Base-by-base conservation (phyloP, 2,113 vertebrate species). In the Sinocyclocheilus anshuiensis region DNA sequence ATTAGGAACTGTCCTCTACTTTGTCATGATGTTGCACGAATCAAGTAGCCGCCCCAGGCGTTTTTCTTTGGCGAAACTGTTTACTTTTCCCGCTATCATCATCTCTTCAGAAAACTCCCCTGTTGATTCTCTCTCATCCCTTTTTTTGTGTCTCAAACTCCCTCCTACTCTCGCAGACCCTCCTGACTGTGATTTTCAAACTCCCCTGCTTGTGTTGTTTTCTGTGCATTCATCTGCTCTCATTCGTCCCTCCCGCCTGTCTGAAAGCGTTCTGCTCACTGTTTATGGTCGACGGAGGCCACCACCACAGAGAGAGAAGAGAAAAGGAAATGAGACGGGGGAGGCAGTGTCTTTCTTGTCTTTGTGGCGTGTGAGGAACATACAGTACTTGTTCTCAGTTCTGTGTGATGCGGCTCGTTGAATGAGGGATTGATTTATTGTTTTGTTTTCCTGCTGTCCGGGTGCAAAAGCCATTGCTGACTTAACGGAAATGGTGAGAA, bases 351-450 rank as follows among this genome's bases (percentile, higher is more conserved):
- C 36, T 76, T 53, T 61, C n/a, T n/a, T 77, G 53, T 61, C 65
- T 63, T 77, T 57, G 63, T 77, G 53, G 71, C 50, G 5, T 86
- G 67, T 72, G 83, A 88, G 89, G 88, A 89, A 86, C 77, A 83
- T 81, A 48, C 29, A 80, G 57, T 45, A 59, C 57, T 63, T 80
- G 57, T 63, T 36, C 20, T 9, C 13, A 3, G 53, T 12, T 42
- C 9, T 63, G 53, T n/a, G 22, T 63, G 57, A 53, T 79, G 18
- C 10, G 6, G 0, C 26, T 20, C 12, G 26, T 36, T 59, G 53
- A 42, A 79, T n/a, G 55, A 79, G 55, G 50, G 4, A 18, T 59
- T 76, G 65, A 24, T 36, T 55, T 81, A 61, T 53, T 67, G 67
- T 36, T 13, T 42, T 76, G 83, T 77, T 77, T 77, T 42, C 55